phyloP scores from a whole-genome alignment of 2,888 invertebrate species.

The Pocota personata region DNA sequence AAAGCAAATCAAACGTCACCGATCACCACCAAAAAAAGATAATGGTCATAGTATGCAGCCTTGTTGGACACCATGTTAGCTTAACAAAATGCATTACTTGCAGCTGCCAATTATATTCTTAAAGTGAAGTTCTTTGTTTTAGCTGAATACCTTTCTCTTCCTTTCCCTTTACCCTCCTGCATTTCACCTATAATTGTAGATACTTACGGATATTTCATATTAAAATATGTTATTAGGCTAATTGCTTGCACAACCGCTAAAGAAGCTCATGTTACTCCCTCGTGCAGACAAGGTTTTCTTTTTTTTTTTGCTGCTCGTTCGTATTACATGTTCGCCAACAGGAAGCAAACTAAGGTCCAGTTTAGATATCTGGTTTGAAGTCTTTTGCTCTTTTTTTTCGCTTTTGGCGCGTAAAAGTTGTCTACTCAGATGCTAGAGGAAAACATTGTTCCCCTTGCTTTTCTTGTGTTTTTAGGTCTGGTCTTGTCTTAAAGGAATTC shows the following conservation, averaged over 20 bases:
- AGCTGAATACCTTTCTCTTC: too few species aligned
- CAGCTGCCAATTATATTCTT: too few species aligned
- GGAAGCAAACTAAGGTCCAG: constrained; percentile 56
- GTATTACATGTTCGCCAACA: constrained; percentile 40
- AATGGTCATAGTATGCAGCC: too few species aligned
- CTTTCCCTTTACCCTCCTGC: too few species aligned
- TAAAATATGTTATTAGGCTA: constrained; percentile 51
- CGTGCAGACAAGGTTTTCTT: background rate
- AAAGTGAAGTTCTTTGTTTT: too few species aligned
- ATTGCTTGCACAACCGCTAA: constrained; percentile 9
- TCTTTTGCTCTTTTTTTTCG: background rate
- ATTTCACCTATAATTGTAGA: too few species aligned
- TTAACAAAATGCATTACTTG: too few species aligned
- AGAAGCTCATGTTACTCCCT: constrained; percentile 45
- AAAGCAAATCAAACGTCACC: too few species aligned
- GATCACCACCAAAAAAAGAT: too few species aligned
- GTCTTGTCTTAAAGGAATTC: constrained; percentile 53
- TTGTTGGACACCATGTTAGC: too few species aligned
- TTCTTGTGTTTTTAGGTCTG: background rate
- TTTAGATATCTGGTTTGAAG: constrained; percentile 27
- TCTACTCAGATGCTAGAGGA: background rate
- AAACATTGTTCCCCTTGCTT: background rate
- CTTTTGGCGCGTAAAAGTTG: background rate
- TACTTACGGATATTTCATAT: background rate
- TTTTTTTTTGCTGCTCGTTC: background rate